Conservation (phyloP, 2,888 invertebrate species). For the Agrypnus murinus region DNA sequence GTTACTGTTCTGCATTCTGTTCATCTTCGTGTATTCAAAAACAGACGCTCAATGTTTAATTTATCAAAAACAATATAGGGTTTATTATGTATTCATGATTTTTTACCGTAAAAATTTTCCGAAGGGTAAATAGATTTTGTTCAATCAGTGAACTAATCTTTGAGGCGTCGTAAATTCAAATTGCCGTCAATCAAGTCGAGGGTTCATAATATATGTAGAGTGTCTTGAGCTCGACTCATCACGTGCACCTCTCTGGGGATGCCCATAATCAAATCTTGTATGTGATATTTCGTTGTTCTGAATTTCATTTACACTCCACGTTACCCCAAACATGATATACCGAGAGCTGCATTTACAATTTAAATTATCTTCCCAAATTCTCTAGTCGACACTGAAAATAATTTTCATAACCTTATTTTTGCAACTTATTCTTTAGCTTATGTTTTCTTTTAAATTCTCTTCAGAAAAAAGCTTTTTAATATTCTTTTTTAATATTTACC, state of each 20-base stretch:
- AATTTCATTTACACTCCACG: conserved; percentile 34
- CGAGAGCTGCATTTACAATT: conserved; percentile 30
- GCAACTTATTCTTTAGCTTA: not conserved
- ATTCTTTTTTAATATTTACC: not conserved
- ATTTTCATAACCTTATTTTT: conserved; percentile 26
- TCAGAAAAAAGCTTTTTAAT: not conserved
- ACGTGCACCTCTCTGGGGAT: conserved; percentile 32
- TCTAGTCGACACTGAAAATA: conserved; percentile 15
- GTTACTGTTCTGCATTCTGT: too few relatives aligned
- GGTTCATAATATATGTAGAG: conserved; percentile 29
- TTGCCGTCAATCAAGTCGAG: conserved; percentile 30
- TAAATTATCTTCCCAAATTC: conserved; percentile 25
- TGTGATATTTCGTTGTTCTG: conserved; percentile 35
- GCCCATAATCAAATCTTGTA: conserved; percentile 33
- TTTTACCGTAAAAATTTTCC: not conserved
- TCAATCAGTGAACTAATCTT: conserved; percentile 30
- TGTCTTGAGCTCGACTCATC: conserved; percentile 34
- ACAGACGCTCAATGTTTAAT: too few relatives aligned
- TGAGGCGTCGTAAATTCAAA: conserved; percentile 33
- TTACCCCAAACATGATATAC: conserved; percentile 33
- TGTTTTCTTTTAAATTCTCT: not conserved
- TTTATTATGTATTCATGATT: too few relatives aligned
- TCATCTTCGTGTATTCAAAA: too few relatives aligned
- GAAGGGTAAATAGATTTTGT: conserved; percentile 17
- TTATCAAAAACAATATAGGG: too few relatives aligned